Conservation (phyloP, 2,888 invertebrate species). For the Lasioglossum morio region DNA sequence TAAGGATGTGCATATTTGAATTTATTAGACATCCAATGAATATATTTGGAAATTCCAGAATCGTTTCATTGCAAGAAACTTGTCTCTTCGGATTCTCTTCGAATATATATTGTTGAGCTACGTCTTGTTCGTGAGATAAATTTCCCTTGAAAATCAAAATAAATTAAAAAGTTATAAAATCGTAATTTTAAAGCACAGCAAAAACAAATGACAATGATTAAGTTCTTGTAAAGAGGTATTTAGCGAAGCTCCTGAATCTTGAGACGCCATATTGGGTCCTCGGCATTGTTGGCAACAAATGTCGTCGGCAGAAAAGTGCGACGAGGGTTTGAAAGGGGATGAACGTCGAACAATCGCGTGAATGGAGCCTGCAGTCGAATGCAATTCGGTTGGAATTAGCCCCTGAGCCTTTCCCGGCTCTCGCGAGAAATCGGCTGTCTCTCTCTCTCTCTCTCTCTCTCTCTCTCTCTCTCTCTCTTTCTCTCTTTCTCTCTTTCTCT, state of each 20-base stretch:
- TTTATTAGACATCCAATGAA: not conserved
- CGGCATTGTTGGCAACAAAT: constrained; percentile 3
- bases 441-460: not conserved
- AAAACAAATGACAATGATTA: not conserved
- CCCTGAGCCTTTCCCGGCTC: not conserved
- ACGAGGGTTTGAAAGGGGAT: not conserved
- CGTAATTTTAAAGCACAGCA: too few relatives aligned
- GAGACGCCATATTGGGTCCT: constrained; percentile 12
- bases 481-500: not conserved
- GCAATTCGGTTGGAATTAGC: constrained; percentile 16
- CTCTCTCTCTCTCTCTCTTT: not conserved
- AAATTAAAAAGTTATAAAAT: too few relatives aligned
- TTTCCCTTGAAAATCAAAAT: too few relatives aligned
- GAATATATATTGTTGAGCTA: not conserved
- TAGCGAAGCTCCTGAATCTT: not conserved
- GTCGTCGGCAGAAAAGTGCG: constrained; percentile 17
- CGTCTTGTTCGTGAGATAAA: too few relatives aligned
- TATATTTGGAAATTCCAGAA: not conserved
- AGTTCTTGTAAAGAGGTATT: not conserved
- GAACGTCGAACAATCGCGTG: constrained; percentile 19
- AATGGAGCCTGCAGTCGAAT: constrained; percentile 13
- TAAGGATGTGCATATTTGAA: not conserved
- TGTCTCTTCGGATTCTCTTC: too few relatives aligned
- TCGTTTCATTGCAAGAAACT: not conserved
- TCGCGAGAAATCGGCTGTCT: not conserved